Percentiles rank a stretch among this genome's conserved stretches.
These are phyloP conservation scores for Chiridota heheva DNA, from an alignment of 35 echinoderm and acorn worm genomes.

Conservation along the genomic window DNA sequence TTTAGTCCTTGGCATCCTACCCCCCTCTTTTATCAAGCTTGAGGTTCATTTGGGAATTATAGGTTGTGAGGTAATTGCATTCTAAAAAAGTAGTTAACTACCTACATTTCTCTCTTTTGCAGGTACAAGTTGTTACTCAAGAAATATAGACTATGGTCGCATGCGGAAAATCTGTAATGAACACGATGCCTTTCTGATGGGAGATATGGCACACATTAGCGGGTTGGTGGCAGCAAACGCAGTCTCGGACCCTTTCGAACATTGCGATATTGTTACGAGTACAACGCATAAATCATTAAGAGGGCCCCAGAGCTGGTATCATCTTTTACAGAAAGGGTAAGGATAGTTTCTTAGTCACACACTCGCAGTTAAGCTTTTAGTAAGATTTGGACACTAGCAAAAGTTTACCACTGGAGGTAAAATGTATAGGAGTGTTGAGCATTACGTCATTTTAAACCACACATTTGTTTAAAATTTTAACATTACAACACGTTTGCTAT, in stretches of 20 bases:
- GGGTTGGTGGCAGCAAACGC: slow-evolving; percentile 71
- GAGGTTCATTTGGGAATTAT: too few relatives aligned
- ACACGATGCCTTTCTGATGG: slow-evolving; percentile 70
- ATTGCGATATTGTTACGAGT: slow-evolving; percentile 90
- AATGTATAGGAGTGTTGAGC: too few relatives aligned
- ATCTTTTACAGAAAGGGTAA: slow-evolving; percentile 95
- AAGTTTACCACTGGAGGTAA: too few relatives aligned
- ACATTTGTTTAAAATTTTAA: too few relatives aligned
- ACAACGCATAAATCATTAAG: slow-evolving; percentile 95
- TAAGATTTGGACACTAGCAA: too few relatives aligned
- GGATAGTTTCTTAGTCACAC: neutral
- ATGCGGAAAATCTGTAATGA: slow-evolving; percentile 73
- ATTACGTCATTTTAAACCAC: too few relatives aligned
- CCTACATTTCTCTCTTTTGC: neutral
- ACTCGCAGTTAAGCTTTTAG: too few relatives aligned
- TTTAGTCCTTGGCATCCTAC: too few relatives aligned
- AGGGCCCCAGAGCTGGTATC: slow-evolving; percentile 80
- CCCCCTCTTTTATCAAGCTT: too few relatives aligned
- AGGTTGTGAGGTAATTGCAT: too few relatives aligned
- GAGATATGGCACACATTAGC: slow-evolving; percentile 94
- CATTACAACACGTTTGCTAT: too few relatives aligned
- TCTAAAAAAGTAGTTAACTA: neutral
- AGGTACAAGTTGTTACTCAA: slow-evolving; percentile 96
- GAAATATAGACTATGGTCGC: slow-evolving; percentile 82
- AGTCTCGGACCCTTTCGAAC: slow-evolving; percentile 67